Evolutionary conservation across 2,797 vertebrate species (phyloP).

Genomic region (Sternarchorhynchus goeldii): DNA sequence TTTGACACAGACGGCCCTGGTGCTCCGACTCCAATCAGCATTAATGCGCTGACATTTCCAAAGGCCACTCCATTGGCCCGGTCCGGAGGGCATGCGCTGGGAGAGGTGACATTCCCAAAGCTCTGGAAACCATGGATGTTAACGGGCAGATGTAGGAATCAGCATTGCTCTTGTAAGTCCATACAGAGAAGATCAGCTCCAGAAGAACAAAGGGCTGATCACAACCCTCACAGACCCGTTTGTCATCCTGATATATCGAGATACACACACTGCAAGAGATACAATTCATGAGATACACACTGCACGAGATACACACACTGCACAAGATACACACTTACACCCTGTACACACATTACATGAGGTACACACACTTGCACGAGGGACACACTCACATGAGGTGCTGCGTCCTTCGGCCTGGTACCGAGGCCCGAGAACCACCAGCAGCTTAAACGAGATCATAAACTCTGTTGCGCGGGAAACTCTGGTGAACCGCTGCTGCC

Average conservation of each 20-base stretch:
- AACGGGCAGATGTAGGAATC: conserved; percentile 62
- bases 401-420: conserved; percentile 21
- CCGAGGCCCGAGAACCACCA: conserved; percentile 66
- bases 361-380: too few relatives aligned
- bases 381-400: background rate
- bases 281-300: too few relatives aligned
- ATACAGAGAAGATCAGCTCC: conserved; percentile 65
- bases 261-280: too few relatives aligned
- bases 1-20: conserved; percentile 74
- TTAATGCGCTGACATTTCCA: conserved; percentile 80
- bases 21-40: conserved; percentile 71
- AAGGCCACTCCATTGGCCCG: conserved; percentile 71
- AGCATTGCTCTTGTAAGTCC: conserved; percentile 63
- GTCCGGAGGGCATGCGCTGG: background rate
- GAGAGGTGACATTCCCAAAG: too few relatives aligned
- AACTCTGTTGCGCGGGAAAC: conserved; percentile 71
- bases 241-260: too few relatives aligned
- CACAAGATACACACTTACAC: too few relatives aligned
- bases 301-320: too few relatives aligned
- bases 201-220: conserved; percentile 61
- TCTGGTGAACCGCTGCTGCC: conserved; percentile 67
- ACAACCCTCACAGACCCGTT: too few relatives aligned
- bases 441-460: conserved; percentile 73
- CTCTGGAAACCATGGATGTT: conserved; percentile 37
- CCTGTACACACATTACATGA: too few relatives aligned